A percentile compares a stretch with the other conserved stretches of the same genome.
Evolutionary conservation across 1,140 invertebrate species (phyloP).

Genomic region (Rhopalosiphum maidis): DNA sequence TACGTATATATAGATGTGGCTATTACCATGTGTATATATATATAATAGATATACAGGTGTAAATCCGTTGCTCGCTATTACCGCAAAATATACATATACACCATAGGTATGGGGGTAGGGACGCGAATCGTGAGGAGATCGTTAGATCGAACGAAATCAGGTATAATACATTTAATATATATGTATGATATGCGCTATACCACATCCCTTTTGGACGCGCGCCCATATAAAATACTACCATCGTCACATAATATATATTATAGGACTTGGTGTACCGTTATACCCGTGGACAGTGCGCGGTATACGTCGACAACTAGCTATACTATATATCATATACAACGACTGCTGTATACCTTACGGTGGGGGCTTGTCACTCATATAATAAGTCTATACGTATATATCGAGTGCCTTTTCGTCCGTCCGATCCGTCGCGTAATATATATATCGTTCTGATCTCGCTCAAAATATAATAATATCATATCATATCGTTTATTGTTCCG

Average conservation of each 20-base stretch:
- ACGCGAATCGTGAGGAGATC: not conserved
- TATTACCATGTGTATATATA: not conserved
- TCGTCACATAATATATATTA: not conserved
- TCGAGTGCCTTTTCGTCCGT: not conserved
- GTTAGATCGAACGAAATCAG: not conserved
- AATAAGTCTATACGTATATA: not conserved
- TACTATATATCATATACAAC: not conserved
- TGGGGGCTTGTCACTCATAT: constrained; percentile 4
- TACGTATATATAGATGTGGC: not conserved
- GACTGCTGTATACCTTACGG: not conserved
- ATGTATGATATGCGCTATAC: not conserved
- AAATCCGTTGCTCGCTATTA: not conserved
- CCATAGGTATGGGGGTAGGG: no score
- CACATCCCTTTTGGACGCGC: not conserved
- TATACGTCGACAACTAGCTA: not conserved
- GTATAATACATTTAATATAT: not conserved
- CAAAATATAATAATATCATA: not conserved
- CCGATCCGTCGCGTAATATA: not conserved
- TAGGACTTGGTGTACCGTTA: not conserved
- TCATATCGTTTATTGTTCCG: constrained; percentile 14
- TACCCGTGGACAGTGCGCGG: not conserved
- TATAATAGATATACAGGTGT: not conserved
- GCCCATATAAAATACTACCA: not conserved
- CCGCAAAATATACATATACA: not conserved
- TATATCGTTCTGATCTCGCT: not conserved